Conservation (phyloP, 37 sponge, comb jelly and placozoan genomes). For the Diacarnus erythraeanus region DNA sequence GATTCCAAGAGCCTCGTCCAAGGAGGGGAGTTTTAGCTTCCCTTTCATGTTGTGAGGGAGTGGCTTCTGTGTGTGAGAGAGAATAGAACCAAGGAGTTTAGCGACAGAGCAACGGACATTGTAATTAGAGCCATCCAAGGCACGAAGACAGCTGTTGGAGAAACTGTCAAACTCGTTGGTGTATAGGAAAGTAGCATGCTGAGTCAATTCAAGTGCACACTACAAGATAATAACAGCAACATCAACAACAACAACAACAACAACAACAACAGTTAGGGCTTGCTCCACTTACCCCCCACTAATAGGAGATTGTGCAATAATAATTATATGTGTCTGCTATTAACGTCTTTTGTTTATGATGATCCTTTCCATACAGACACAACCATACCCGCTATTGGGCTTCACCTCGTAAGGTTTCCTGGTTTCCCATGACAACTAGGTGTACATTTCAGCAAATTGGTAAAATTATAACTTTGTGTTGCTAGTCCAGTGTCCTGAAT, state of each 20-base stretch:
- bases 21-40: constrained; percentile 59
- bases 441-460: too few species aligned
- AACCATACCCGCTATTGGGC: too few species aligned
- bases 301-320: too few species aligned
- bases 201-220: constrained; percentile 67
- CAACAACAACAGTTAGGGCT: background rate
- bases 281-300: too few species aligned
- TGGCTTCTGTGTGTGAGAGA: constrained; percentile 71
- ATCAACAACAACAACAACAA: too few species aligned
- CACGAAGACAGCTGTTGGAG: constrained; percentile 71
- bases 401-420: too few species aligned
- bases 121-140: constrained; percentile 86
- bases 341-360: too few species aligned
- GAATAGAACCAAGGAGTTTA: constrained; percentile 73
- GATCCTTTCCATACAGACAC: too few species aligned
- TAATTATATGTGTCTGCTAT: too few species aligned
- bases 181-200: constrained; percentile 60
- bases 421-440: too few species aligned
- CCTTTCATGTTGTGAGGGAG: constrained; percentile 46
- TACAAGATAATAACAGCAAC: constrained; percentile 12
- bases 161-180: constrained; percentile 79
- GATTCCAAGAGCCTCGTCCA: constrained; percentile 75
- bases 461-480: too few species aligned
- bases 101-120: constrained; percentile 78
- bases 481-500: too few species aligned